These are phyloP conservation scores for Chionomys nivalis DNA, from an alignment of 2,113 vertebrate species.

Conservation along the genomic window DNA sequence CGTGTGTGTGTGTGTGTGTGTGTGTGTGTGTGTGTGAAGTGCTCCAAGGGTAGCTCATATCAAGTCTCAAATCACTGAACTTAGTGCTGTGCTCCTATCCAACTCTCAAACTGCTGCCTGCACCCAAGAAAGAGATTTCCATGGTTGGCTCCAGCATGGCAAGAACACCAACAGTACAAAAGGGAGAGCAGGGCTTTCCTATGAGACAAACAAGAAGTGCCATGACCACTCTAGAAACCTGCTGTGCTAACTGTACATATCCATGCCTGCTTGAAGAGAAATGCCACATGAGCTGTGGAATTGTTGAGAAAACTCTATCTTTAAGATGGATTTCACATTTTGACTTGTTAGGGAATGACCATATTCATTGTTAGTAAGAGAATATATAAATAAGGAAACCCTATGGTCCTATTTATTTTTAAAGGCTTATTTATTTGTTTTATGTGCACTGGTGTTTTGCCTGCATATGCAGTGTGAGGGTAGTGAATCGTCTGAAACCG, in stretches of 20 bases:
- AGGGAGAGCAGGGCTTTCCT: background rate
- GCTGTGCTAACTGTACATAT: background rate
- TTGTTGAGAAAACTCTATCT: background rate
- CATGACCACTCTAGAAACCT: background rate
- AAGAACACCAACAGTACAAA: background rate
- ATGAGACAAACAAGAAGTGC: background rate
- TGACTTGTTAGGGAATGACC: background rate
- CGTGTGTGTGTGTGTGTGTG: background rate
- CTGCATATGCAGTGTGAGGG: background rate
- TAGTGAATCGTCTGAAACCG: background rate
- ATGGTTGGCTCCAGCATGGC: background rate
- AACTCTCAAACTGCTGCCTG: background rate
- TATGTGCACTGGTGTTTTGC: background rate
- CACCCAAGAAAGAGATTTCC: background rate
- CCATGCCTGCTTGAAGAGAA: background rate
- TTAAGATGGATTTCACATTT: conserved; percentile 3
- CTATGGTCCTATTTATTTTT: background rate
- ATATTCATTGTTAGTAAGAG: background rate
- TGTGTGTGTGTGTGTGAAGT: background rate
- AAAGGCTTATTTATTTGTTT: background rate
- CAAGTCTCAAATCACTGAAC: background rate
- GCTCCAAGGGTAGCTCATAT: background rate
- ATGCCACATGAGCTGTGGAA: background rate
- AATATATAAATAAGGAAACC: background rate
- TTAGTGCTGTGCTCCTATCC: background rate